Evolutionary conservation across 2,113 vertebrate genomes (phyloP).

Genomic region (Tringa solitaria): DNA sequence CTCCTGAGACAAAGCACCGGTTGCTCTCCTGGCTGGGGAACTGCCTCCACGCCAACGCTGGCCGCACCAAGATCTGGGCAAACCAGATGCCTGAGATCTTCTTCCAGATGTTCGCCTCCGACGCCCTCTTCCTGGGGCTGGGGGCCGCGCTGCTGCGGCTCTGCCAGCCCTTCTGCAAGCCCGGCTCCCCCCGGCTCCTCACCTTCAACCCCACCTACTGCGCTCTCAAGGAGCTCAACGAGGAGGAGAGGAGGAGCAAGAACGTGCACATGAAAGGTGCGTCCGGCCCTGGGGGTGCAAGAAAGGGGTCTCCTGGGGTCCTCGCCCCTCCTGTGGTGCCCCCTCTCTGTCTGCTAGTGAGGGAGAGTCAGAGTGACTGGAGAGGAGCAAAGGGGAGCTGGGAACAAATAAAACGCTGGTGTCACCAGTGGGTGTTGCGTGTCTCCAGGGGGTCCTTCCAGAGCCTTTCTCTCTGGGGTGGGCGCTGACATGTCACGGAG

Average conservation of each 20-base stretch:
- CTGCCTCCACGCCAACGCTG: constrained; percentile 91
- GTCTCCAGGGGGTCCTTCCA: neutral
- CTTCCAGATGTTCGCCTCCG: constrained; percentile 95
- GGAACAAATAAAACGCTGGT: accelerated
- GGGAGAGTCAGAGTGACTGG: neutral
- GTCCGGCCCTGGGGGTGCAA: neutral
- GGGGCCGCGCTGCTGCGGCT: constrained; percentile 91
- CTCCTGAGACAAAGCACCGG: constrained; percentile 89
- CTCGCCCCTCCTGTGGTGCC: neutral
- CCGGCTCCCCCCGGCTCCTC: constrained; percentile 86
- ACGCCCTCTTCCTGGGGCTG: constrained; percentile 95
- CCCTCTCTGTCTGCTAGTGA: neutral
- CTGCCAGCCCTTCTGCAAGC: constrained; percentile 98
- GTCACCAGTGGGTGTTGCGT: neutral
- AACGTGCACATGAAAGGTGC: constrained; percentile 91
- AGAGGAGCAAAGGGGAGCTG: neutral
- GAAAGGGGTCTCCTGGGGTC: neutral
- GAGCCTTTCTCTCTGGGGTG: neutral
- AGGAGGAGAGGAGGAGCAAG: constrained; percentile 88
- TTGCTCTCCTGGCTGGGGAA: constrained; percentile 94
- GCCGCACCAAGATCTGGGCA: constrained; percentile 96
- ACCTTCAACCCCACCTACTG: constrained; percentile 97
- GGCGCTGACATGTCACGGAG: neutral
- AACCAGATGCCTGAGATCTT: constrained; percentile 99
- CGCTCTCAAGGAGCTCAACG: constrained; percentile 89